A percentile compares a stretch with the other conserved stretches of the same genome.
These are phyloP conservation scores for Ichneumoninae sp. DNA, from an alignment of 2,888 invertebrate genomes.

Conservation along the genomic window DNA sequence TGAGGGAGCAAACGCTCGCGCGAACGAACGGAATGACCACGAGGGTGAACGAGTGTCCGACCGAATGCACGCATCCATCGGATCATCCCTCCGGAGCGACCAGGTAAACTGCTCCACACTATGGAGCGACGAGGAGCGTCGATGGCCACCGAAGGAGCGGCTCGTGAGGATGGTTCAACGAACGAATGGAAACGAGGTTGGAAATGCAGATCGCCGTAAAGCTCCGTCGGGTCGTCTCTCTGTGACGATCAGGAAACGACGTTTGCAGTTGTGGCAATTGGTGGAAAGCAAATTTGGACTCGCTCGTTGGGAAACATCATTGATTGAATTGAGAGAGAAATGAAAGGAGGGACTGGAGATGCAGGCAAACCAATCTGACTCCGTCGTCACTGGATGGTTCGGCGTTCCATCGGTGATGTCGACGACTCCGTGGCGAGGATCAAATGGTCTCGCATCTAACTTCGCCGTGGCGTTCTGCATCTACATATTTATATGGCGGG, in stretches of 20 bases:
- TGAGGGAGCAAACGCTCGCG: constrained; percentile 11
- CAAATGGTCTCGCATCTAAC: neutral
- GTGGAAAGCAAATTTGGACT: neutral
- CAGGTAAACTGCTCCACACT: constrained; percentile 2
- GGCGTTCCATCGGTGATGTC: neutral
- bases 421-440: neutral
- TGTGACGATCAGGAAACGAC: constrained; percentile 6
- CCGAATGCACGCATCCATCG: neutral
- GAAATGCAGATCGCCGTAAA: constrained; percentile 15
- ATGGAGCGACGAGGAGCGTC: neutral
- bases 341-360: neutral
- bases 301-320: constrained; percentile 13
- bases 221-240: neutral
- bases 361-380: neutral
- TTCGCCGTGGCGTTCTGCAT: neutral
- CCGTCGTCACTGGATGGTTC: neutral
- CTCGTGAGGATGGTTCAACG: neutral
- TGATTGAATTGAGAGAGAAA: constrained; percentile 10
- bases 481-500: constrained; percentile 36
- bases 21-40: constrained; percentile 7
- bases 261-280: constrained; percentile 15
- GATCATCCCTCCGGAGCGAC: neutral
- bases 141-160: neutral
- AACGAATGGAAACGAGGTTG: constrained; percentile 15
- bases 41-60: neutral